Conservation (phyloP, 2,888 invertebrate genomes). For the Coecobrya sp. region DNA sequence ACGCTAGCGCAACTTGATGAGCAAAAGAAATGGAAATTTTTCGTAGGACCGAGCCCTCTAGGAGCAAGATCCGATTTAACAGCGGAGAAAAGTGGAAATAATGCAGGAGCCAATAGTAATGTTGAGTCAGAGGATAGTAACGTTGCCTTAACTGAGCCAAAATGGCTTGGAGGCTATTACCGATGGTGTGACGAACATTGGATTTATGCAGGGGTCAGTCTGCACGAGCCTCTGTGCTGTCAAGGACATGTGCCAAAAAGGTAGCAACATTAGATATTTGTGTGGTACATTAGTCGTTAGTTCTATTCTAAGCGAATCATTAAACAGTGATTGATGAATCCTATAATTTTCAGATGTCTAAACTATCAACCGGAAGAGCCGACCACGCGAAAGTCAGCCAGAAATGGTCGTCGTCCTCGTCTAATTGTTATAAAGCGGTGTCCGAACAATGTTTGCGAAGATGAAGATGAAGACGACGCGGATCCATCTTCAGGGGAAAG, state of each 20-base stretch:
- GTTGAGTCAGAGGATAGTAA: slow-evolving; percentile 60
- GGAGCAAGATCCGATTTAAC: slow-evolving; percentile 78
- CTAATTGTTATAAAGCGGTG: slow-evolving; percentile 84
- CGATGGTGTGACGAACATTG: slow-evolving; percentile 86
- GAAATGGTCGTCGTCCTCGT: slow-evolving; percentile 82
- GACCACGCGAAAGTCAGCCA: slow-evolving; percentile 42
- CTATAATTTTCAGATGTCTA: slow-evolving; percentile 82
- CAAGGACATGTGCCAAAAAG: slow-evolving; percentile 84
- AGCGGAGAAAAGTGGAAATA: slow-evolving; percentile 67
- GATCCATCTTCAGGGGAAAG: slow-evolving; percentile 75
- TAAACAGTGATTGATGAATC: too few relatives aligned
- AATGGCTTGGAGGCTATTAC: slow-evolving; percentile 86
- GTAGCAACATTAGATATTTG: slow-evolving; percentile 43
- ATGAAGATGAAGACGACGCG: slow-evolving; percentile 82
- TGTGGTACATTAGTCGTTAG: neutral
- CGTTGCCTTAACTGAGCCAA: slow-evolving; percentile 79
- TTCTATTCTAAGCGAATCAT: neutral
- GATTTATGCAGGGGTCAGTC: slow-evolving; percentile 83
- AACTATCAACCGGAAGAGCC: slow-evolving; percentile 76
- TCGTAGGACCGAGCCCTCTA: slow-evolving; percentile 75
- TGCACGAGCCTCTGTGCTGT: slow-evolving; percentile 86
- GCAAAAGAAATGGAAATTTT: slow-evolving; percentile 84
- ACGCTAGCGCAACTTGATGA: slow-evolving; percentile 83
- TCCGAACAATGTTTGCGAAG: slow-evolving; percentile 84
- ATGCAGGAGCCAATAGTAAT: neutral